phyloP scores from a whole-genome alignment of 2,888 invertebrate genomes.

The Mythimna impura region DNA sequence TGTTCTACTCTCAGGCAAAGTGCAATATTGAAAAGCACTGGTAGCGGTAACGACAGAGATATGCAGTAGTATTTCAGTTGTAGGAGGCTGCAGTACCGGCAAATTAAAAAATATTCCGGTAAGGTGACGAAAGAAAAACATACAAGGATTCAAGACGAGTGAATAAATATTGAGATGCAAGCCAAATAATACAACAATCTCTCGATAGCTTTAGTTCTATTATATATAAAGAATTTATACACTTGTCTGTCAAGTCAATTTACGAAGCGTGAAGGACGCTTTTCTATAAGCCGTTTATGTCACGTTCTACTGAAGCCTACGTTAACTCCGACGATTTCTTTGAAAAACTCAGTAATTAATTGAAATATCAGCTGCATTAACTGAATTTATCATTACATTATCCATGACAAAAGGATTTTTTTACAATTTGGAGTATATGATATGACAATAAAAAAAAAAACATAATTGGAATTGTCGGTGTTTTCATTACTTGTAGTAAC shows the following conservation, averaged over 20 bases:
- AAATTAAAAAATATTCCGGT: background rate
- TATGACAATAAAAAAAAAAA: too few species aligned
- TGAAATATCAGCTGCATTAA: background rate
- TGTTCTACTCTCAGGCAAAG: background rate
- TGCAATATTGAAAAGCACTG: background rate
- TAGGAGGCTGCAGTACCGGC: background rate
- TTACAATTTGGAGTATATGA: too few species aligned
- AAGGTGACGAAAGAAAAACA: background rate
- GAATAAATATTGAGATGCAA: background rate
- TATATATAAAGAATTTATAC: background rate
- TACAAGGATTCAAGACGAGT: background rate
- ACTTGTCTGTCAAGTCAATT: background rate
- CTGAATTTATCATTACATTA: background rate
- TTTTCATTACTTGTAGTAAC: too few species aligned
- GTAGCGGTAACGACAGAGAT: background rate
- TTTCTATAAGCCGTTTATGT: constrained; percentile 17
- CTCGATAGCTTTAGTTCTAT: background rate
- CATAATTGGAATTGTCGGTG: too few species aligned
- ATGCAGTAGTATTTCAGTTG: background rate
- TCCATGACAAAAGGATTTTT: background rate
- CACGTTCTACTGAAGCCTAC: constrained; percentile 33
- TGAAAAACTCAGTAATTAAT: constrained; percentile 1
- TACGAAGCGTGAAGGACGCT: constrained; percentile 26
- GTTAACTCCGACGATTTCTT: constrained; percentile 16
- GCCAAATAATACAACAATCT: background rate